Percentiles rank a stretch among this genome's conserved stretches.
Conservation (phyloP, 2,113 vertebrate genomes). For the Odontophorus gujanensis region DNA sequence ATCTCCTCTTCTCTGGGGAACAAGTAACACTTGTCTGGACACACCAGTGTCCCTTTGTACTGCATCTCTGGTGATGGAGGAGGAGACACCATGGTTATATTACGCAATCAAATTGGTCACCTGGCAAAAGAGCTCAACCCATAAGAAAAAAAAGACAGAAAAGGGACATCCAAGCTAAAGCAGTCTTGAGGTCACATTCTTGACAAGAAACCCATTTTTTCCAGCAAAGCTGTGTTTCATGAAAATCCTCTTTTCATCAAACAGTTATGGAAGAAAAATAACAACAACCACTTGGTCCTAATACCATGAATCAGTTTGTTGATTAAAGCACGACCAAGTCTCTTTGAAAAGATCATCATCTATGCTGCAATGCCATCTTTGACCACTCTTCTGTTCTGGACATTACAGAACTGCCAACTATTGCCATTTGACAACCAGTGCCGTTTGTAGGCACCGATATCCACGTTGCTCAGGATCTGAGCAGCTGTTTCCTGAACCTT, state of each 20-base stretch:
- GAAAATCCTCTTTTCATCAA: not conserved
- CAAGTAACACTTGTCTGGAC: not conserved
- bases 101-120: not conserved
- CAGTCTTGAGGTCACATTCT: not conserved
- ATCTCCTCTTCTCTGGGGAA: not conserved
- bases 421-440: not conserved
- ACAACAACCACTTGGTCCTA: not conserved
- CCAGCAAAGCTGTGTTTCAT: not conserved
- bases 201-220: not conserved
- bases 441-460: not conserved
- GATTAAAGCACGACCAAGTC: not conserved
- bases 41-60: not conserved
- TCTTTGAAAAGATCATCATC: not conserved
- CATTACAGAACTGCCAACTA: not conserved
- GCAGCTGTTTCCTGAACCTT: constrained; percentile 30
- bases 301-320: not conserved
- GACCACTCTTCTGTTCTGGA: not conserved
- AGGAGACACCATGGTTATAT: not conserved
- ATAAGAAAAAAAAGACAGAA: not conserved
- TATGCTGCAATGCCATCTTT: not conserved
- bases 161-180: not conserved
- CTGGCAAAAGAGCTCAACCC: not conserved
- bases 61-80: not conserved
- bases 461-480: constrained; percentile 5
- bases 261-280: not conserved